Evolutionary conservation across 2,888 invertebrate species (phyloP).

Genomic region (Harpagoxenus sublaevis): DNA sequence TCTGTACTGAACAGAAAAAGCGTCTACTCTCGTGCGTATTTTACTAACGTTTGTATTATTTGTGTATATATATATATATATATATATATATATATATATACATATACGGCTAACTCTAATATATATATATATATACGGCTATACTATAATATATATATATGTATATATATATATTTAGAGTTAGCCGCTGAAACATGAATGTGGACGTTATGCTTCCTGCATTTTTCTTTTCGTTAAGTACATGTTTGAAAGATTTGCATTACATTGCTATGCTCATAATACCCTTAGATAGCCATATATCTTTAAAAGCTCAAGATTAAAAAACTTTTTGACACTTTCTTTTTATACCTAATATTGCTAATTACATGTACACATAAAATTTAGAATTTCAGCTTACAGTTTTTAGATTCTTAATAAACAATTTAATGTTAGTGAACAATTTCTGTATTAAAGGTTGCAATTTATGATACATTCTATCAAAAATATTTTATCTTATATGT

Average conservation of each 20-base stretch:
- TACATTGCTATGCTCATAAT: background rate
- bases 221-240: background rate
- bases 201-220: background rate
- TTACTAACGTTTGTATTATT: conserved; percentile 20
- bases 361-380: conserved; percentile 14
- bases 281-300: no score
- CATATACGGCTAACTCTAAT: no score
- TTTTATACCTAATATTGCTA: background rate
- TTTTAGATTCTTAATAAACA: background rate
- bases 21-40: background rate
- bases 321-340: no score
- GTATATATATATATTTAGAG: no score
- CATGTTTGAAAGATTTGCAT: background rate
- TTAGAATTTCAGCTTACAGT: background rate
- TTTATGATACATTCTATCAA: background rate
- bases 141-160: no score
- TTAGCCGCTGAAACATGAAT: background rate
- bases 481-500: background rate
- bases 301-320: no score
- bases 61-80: no score
- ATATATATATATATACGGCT: no score
- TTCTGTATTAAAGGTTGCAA: background rate
- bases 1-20: background rate
- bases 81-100: no score
- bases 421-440: background rate